Percentiles rank a stretch among this genome's conserved stretches.
phyloP scores from a whole-genome alignment of 2,113 vertebrate genomes.

The Panthera tigris region DNA sequence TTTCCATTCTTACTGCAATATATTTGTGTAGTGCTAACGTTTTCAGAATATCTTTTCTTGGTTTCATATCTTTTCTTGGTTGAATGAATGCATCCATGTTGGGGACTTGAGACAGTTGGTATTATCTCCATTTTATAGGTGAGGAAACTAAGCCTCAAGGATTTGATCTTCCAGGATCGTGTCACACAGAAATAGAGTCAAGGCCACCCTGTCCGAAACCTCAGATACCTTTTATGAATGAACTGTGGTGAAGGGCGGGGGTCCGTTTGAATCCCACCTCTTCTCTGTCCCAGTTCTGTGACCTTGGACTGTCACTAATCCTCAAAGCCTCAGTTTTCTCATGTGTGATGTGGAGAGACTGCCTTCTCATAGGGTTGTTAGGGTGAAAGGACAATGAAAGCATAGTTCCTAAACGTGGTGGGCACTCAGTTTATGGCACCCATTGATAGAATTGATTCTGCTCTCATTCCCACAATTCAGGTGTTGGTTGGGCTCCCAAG shows the following conservation, averaged over 20 bases:
- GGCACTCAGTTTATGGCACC: not conserved
- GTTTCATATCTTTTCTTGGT: not conserved
- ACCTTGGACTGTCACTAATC: not conserved
- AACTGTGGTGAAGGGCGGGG: not conserved
- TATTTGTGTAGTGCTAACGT: not conserved
- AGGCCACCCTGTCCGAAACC: not conserved
- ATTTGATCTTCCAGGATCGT: not conserved
- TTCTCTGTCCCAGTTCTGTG: not conserved
- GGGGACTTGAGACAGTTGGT: not conserved
- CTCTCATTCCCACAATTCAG: not conserved
- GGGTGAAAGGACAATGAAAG: not conserved
- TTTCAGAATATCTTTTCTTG: not conserved
- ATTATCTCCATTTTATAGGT: not conserved
- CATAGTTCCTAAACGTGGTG: not conserved
- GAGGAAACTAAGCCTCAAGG: not conserved
- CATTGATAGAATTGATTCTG: not conserved
- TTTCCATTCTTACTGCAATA: not conserved
- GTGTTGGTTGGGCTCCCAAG: not conserved
- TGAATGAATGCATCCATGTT: not conserved
- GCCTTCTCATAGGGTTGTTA: not conserved
- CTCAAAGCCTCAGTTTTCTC: not conserved
- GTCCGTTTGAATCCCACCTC: not conserved
- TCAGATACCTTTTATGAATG: not conserved
- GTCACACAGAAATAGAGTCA: not conserved
- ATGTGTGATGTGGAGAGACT: not conserved